These are phyloP conservation scores for Caretta caretta DNA, from an alignment of 2,113 vertebrate genomes.

Conservation along the genomic window DNA sequence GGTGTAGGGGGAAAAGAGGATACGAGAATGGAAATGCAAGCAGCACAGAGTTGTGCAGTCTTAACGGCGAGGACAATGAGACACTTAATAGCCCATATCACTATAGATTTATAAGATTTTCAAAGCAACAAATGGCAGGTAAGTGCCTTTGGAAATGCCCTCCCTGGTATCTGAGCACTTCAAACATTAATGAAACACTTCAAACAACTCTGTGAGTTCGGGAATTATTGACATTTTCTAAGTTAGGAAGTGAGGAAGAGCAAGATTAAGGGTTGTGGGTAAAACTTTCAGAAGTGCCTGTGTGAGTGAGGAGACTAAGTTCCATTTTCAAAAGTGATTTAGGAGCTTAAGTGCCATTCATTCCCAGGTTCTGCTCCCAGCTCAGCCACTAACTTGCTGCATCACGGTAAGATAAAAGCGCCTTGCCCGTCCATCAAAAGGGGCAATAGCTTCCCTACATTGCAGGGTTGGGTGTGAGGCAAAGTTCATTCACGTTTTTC, in stretches of 20 bases:
- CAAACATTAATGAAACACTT: neutral
- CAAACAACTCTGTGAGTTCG: neutral
- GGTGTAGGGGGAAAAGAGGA: neutral
- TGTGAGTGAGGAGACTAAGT: neutral
- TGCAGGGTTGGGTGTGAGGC: neutral
- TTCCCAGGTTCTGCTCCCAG: neutral
- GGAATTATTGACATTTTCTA: neutral
- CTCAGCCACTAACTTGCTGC: neutral
- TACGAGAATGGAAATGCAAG: neutral
- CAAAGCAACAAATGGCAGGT: neutral
- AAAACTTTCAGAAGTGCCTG: neutral
- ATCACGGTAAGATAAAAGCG: neutral
- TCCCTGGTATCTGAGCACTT: neutral
- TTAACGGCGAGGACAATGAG: neutral
- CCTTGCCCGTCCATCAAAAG: neutral
- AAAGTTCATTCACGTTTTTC: neutral
- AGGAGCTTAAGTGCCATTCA: neutral
- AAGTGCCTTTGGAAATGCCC: neutral
- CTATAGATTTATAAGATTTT: neutral
- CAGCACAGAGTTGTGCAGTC: neutral
- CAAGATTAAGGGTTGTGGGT: neutral
- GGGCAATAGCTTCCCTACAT: neutral
- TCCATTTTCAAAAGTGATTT: neutral
- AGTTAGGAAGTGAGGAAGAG: neutral
- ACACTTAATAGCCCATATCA: neutral